Base-by-base conservation (phyloP, 35 echinoderm and acorn worm genomes). In the Acanthaster planci region DNA sequence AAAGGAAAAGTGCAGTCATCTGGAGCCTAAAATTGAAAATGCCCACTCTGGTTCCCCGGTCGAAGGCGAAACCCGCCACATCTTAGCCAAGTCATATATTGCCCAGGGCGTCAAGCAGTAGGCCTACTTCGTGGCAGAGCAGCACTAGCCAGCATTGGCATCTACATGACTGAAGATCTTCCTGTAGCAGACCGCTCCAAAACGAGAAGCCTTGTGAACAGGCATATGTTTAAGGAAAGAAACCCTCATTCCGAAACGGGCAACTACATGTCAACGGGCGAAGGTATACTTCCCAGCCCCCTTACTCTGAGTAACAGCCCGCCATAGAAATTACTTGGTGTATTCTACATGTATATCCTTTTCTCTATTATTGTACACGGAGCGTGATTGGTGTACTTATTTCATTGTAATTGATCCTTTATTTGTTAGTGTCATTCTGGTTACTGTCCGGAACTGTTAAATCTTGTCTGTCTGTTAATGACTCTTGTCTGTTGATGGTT, bases 221-320 rank as follows among this genome's bases (percentile, higher is more conserved):
- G 50, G 78, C 50, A n/a, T 80, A 80, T 39, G 78, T 42, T 51
- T n/a, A 80, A 39, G 78, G 78, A 39, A 80, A 39, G 23, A 80
- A 80, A 80, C 78, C 50, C 39, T 14, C 18, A 23, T 80, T 80
- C 78, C 21, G n/a, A 30, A 7, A 36, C 2, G 78, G 78, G 39
- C 39, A 80, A 80, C 50, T 36, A 40, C 35, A 40, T 8, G 27
- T 2, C n/a, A 37, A 42, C 3, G 78, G 75, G 22, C 75, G n/a
- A n/a, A n/a, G n/a, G n/a, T n/a, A 77, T 16, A 2, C 75, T 7
- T 77, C 19, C 75, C 16, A n/a, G 18, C 37, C 37, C 18, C 27
- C 22, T 4, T n/a, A 77, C 18, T 17, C 8, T 58, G 55, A 58
- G 6, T 58, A 58, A 58, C 18, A 58, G 55, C 16, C 27, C 55